phyloP scores from a whole-genome alignment of 2,113 vertebrate genomes.

The Sander lucioperca region DNA sequence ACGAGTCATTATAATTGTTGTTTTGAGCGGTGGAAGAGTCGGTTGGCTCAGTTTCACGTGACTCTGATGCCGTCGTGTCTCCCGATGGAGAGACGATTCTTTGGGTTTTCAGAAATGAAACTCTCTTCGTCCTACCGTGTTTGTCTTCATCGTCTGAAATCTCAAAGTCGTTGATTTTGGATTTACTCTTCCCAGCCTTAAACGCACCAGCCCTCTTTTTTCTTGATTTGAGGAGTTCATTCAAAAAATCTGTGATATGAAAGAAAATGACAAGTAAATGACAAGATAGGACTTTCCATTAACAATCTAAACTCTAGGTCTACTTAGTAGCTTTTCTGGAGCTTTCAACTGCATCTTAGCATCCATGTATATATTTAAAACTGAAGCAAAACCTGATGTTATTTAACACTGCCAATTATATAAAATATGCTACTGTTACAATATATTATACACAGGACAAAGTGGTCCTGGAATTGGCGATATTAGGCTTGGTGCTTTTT shows the following conservation, averaged over 20 bases:
- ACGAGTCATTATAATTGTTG: slow-evolving; percentile 15
- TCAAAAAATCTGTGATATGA: slow-evolving; percentile 75
- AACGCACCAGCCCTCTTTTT: slow-evolving; percentile 68
- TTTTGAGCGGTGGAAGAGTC: neutral
- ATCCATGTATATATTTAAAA: neutral
- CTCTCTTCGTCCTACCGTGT: slow-evolving; percentile 78
- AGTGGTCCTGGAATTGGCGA: neutral
- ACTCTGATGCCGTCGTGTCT: slow-evolving; percentile 10
- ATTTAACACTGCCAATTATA: neutral
- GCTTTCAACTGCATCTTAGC: neutral
- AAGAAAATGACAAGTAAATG: neutral
- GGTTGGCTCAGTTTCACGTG: slow-evolving; percentile 1
- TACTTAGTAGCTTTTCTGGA: neutral
- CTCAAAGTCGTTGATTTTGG: slow-evolving; percentile 80
- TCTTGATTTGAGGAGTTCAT: slow-evolving; percentile 74
- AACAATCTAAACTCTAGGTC: neutral
- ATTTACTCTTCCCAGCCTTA: slow-evolving; percentile 71
- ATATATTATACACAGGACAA: neutral
- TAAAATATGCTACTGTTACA: neutral
- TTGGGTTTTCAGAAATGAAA: slow-evolving; percentile 84
- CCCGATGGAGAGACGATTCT: slow-evolving; percentile 48
- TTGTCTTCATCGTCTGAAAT: slow-evolving; percentile 85
- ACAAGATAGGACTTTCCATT: neutral
- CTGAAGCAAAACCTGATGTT: neutral
- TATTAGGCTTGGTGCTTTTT: neutral